Base-by-base conservation (phyloP, 2,797 vertebrate species). In the Peromyscus nudipes region DNA sequence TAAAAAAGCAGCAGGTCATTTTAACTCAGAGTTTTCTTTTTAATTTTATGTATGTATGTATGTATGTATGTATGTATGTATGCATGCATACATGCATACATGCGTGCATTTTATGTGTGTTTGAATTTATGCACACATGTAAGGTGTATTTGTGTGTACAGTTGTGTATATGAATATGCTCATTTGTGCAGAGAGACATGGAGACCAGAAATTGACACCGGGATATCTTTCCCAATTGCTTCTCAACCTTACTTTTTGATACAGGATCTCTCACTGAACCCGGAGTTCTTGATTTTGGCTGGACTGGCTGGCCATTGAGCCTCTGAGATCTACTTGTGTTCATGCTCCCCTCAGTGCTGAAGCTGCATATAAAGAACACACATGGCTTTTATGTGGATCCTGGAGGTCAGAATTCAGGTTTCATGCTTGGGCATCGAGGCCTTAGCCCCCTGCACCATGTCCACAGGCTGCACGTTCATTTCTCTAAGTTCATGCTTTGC, bases 401-500 rank as follows among this genome's bases (percentile, higher is more conserved):
- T 43, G n/a, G 52, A 73, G 69, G 52, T 25, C 52, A 60, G 25
- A 75, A 34, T 9, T 76, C 52, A 60, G 37, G 5, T 60, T 43
- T 40, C 16, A 8, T 21, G 37, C 82, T 46, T 21, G 0, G 3
- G 13, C 31, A 46, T 40, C 62, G 25, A 71, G 84, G 21, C 4
- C 25, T 40, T 43, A 43, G 10, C 23, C n/a, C n/a, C 25, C 3
- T 43, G 49, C 11, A 43, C n/a, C 11, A 2, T 31, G 52, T 43
- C 27, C 17, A 17, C 86, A 60, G 52, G 25, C 86, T 60, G 17
- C 21, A 8, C 1, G 1, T 75, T 95, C 37, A 65, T 83, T 96
- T 81, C 62, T 89, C 34, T 75, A 95, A 92, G 10, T 69, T 12
- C 52, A 17, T 67, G 73, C 87, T 85, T 97, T 89, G 46, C 67